phyloP scores from a whole-genome alignment of 2,888 invertebrate genomes.

The Amphipyra berbera region DNA sequence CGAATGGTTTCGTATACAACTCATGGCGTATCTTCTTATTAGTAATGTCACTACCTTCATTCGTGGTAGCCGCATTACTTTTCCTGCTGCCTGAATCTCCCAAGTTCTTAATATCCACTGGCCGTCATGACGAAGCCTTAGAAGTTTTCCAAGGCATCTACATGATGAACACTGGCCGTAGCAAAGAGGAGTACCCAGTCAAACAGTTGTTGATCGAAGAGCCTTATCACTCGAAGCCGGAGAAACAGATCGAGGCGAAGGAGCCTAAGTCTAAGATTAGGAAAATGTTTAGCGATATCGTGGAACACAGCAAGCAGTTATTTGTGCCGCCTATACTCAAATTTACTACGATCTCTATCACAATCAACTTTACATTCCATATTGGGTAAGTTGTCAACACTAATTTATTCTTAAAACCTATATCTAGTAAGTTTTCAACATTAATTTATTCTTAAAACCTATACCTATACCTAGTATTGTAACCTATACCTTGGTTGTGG shows the following conservation, averaged over 20 bases:
- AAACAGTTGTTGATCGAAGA: constrained; percentile 92
- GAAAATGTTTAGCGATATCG: constrained; percentile 93
- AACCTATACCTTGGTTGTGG: no score
- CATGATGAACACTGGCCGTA: constrained; percentile 94
- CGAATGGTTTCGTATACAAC: constrained; percentile 94
- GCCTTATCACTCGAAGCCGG: constrained; percentile 81
- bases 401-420: neutral
- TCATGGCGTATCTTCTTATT: constrained; percentile 98
- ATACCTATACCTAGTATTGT: no score
- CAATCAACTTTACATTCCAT: constrained; percentile 97
- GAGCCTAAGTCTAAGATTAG: constrained; percentile 91
- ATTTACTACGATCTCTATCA: constrained; percentile 95
- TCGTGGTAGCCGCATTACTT: constrained; percentile 95
- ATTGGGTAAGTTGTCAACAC: constrained; percentile 91
- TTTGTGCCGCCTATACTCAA: constrained; percentile 95
- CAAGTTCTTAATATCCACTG: constrained; percentile 95
- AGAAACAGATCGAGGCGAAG: constrained; percentile 91
- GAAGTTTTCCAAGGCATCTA: constrained; percentile 95
- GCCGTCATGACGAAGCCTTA: constrained; percentile 94
- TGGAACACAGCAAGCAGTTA: constrained; percentile 94
- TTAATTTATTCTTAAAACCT: no score
- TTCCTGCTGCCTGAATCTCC: constrained; percentile 97
- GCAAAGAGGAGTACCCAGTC: constrained; percentile 94
- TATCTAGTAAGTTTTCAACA: neutral
- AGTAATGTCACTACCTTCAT: constrained; percentile 96